Base-by-base conservation (phyloP, 2,113 vertebrate species). In the Salminus brasiliensis region DNA sequence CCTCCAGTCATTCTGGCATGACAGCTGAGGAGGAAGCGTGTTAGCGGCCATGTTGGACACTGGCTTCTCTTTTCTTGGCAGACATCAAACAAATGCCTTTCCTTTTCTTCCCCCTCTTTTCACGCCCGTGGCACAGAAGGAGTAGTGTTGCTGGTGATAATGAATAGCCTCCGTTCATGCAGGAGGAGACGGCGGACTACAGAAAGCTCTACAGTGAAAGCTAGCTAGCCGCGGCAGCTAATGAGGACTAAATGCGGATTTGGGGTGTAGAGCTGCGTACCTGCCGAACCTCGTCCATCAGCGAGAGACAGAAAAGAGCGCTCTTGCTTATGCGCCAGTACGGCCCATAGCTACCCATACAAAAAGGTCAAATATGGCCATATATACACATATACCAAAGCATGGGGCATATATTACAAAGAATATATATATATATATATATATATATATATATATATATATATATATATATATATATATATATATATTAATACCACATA, bases 11-110 rank as follows among this genome's bases (percentile, higher is more conserved):
- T 67, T 65, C 43, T n/a, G 72, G 32, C 52, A 36, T 67, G 76
- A 55, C 82, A 80, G 83, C 79, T 81, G 79, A 77, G 63, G 68
- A 62, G 73, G 78, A 84, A 76, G 74, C 23, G 47, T 80, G 72
- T 72, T 75, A 72, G 73, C 60, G 32, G 73, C 73, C 72, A 73
- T 84, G 62, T 81, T 84, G 74, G 74, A 79, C 74, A 79, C 59
- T 60, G 72, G 49, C 45, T 69, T 55, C 59, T 77, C 65, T 78
- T 52, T 69, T 77, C 63, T 62, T 80, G 74, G 55, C 78, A 53
- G 60, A 76, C 84, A 80, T 72, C 80, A 80, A 80, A 70, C 78
- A 77, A 77, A 77, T 67, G 53, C 62, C 68, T 72, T 81, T 60
- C 63, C 62, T 67, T 78, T 55, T 63, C 63, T 67, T 30, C 45